Base-by-base conservation (phyloP, 2,113 vertebrate species). In the Scomber scombrus region DNA sequence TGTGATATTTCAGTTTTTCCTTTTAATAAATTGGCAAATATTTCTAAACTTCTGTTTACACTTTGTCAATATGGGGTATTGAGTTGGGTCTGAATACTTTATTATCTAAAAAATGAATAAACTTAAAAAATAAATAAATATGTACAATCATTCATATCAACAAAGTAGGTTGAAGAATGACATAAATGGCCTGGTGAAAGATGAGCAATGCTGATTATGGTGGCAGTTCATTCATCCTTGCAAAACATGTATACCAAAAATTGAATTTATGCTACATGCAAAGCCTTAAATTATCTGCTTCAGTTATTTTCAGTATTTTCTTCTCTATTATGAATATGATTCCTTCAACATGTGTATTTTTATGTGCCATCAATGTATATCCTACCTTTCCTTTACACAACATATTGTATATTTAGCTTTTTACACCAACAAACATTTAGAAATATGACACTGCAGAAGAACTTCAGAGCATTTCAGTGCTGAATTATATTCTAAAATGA, bases 401-500 rank as follows among this genome's bases (percentile, higher is more conserved):
- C 61, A 70, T 63, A 3, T 16, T 9, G 8, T 40, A 40, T 40
- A 61, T 78, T 61, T 75, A 11, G 31, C 19, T 4, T 68, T 50
- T 43, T 47, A 58, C 29, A 71, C 8, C 0, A 66, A 55, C 13
- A 52, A 57, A 54, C 21, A 71, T 55, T 11, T 16, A 15, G 5
- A 63, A 63, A 11, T 21, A 26, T 52, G 18, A 54, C 66, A 2
- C 1, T 18, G 13, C 29, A 63, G 29, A 56, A 49, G 9, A 75
- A 29, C 64, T 57, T 75, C 13, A 46, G 15, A 54, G 19, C n/a
- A 74, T 85, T 75, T 80, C 40, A 54, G 31, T 26, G 10, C 13
- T 47, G 45, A 82, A 68, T 78, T 73, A 46, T 12, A 78, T 82
- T 56, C 66, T 12, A 64, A 65, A 67, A 84, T 82, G 54, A 67